These are phyloP conservation scores for Antennarius maculatus DNA, from an alignment of 2,797 vertebrate genomes.

Conservation along the genomic window DNA sequence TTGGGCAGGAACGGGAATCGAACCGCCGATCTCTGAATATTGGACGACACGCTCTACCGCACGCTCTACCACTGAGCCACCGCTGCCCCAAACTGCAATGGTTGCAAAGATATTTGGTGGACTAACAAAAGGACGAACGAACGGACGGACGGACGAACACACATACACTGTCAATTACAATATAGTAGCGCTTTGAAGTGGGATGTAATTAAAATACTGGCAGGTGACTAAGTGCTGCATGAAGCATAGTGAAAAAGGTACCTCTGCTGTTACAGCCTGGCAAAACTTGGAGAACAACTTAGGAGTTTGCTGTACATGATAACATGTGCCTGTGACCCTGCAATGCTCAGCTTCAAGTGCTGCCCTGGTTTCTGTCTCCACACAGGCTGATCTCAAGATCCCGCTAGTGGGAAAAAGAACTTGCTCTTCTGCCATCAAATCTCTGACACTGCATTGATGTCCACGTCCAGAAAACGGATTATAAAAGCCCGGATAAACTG, in stretches of 20 bases:
- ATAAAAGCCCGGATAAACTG: background rate
- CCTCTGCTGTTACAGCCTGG: slow-evolving; percentile 31
- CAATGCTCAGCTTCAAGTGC: background rate
- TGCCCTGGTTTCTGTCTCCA: background rate
- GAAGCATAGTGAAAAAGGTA: slow-evolving; percentile 51
- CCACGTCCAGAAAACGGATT: slow-evolving; percentile 1
- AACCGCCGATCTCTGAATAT: no score
- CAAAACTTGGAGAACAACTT: slow-evolving; percentile 20
- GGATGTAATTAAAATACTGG: slow-evolving; percentile 55
- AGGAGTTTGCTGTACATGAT: slow-evolving; percentile 60
- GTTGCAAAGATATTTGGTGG: no score
- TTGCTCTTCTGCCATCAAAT: slow-evolving; percentile 6
- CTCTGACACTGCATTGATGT: background rate
- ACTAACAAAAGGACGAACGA: no score
- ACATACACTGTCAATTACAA: no score
- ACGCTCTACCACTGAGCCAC: no score
- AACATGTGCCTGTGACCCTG: slow-evolving; percentile 49
- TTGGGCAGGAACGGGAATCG: no score
- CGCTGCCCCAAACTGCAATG: no score
- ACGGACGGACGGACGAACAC: no score
- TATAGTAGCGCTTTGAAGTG: no score
- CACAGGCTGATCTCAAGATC: slow-evolving; percentile 15
- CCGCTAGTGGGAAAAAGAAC: slow-evolving; percentile 1
- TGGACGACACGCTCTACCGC: no score
- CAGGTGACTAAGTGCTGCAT: slow-evolving; percentile 26